Evolutionary conservation across 2,888 invertebrate species (phyloP).

Genomic region (Drosophila buzzatii): DNA sequence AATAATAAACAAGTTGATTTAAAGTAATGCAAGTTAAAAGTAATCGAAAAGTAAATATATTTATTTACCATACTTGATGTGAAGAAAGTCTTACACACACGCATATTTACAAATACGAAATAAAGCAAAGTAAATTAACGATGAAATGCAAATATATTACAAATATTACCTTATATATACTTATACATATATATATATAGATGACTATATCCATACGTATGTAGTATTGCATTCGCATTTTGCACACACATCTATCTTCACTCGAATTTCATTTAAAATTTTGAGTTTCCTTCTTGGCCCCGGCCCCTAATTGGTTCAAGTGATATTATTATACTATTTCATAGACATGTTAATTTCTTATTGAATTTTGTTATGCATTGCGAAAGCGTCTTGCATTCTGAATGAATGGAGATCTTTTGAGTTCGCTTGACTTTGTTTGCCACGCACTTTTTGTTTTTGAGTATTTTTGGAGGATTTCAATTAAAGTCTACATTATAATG

Average conservation of each 20-base stretch:
- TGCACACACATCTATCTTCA: slow-evolving; percentile 2
- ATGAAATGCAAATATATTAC: slow-evolving; percentile 60
- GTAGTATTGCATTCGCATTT: slow-evolving; percentile 49
- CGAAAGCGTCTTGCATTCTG: slow-evolving; percentile 7
- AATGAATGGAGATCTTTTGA: slow-evolving; percentile 21
- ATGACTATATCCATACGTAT: slow-evolving; percentile 33
- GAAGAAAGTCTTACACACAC: slow-evolving; percentile 60
- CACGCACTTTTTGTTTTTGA: slow-evolving; percentile 23
- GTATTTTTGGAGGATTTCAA: slow-evolving; percentile 14
- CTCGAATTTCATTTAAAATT: slow-evolving; percentile 14
- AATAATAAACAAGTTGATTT: slow-evolving; percentile 56
- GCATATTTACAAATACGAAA: slow-evolving; percentile 67
- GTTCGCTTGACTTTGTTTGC: slow-evolving; percentile 45
- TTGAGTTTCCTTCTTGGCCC: slow-evolving; percentile 21
- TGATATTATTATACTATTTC: slow-evolving; percentile 59
- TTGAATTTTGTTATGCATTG: slow-evolving; percentile 45
- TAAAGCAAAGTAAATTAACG: slow-evolving; percentile 53
- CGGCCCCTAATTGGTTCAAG: slow-evolving; percentile 56
- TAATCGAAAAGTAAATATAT: slow-evolving; percentile 47
- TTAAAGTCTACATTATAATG: not conserved
- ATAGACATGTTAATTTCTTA: slow-evolving; percentile 39
- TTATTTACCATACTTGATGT: slow-evolving; percentile 65
- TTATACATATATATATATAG: slow-evolving; percentile 21
- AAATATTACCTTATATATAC: slow-evolving; percentile 56
- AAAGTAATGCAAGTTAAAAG: slow-evolving; percentile 49